Evolutionary conservation across 2,888 invertebrate genomes (phyloP).

Genomic region (Troides helena): DNA sequence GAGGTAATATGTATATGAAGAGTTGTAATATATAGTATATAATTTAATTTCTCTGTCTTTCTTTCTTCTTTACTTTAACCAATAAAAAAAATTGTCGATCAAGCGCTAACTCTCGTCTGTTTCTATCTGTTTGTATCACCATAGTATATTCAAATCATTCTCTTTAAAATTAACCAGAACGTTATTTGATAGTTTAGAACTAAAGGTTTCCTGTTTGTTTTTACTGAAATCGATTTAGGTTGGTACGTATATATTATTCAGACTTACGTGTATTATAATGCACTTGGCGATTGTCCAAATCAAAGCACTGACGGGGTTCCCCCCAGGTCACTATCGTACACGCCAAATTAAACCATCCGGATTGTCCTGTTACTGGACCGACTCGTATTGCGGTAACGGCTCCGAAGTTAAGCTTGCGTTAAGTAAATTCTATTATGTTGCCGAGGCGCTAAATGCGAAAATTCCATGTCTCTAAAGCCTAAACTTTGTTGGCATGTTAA

Average conservation of each 20-base stretch:
- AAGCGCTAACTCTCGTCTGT: too few relatives aligned
- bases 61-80: too few relatives aligned
- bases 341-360: constrained; percentile 57
- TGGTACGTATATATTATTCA: constrained; percentile 16
- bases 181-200: too few relatives aligned
- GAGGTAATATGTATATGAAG: too few relatives aligned
- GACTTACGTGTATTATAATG: constrained; percentile 59
- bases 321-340: constrained; percentile 49
- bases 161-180: too few relatives aligned
- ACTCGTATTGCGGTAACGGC: constrained; percentile 15
- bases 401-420: constrained; percentile 4
- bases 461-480: constrained; percentile 15
- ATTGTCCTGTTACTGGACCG: constrained; percentile 46
- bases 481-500: constrained; percentile 17
- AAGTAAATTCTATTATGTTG: constrained; percentile 20
- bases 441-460: constrained; percentile 14
- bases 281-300: constrained; percentile 64
- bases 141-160: too few relatives aligned
- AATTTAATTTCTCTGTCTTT: too few relatives aligned
- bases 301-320: constrained; percentile 51
- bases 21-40: too few relatives aligned
- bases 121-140: too few relatives aligned
- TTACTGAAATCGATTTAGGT: constrained; percentile 2
- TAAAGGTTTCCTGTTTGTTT: background rate
- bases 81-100: too few relatives aligned